Evolutionary conservation across 2,888 invertebrate species (phyloP).

Genomic region (Leucania comma): DNA sequence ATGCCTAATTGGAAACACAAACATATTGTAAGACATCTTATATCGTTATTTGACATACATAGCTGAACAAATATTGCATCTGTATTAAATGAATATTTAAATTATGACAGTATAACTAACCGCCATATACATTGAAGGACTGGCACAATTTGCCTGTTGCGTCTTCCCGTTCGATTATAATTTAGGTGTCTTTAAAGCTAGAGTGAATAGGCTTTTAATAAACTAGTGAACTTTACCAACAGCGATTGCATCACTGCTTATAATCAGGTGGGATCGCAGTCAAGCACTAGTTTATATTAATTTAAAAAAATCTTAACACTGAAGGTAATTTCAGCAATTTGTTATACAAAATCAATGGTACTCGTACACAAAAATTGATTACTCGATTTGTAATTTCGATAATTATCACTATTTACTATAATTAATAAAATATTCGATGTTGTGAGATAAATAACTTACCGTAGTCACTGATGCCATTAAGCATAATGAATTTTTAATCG

Average conservation of each 20-base stretch:
- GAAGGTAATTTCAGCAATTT: background rate
- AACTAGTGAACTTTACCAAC: too few relatives aligned
- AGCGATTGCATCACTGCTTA: too few relatives aligned
- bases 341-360: constrained; percentile 9
- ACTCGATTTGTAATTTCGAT: constrained; percentile 6
- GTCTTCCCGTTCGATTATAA: too few relatives aligned
- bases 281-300: too few relatives aligned
- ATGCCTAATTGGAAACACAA: background rate
- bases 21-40: background rate
- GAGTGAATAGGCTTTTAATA: too few relatives aligned
- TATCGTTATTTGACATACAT: constrained; percentile 23
- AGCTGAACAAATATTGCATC: constrained; percentile 9
- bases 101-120: constrained; percentile 5
- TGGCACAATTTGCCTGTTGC: too few relatives aligned
- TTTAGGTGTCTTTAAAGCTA: too few relatives aligned
- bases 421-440: constrained; percentile 15
- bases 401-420: constrained; percentile 19
- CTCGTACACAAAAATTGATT: constrained; percentile 4
- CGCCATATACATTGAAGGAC: too few relatives aligned
- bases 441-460: constrained; percentile 26
- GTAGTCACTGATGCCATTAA: constrained; percentile 24
- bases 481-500: constrained; percentile 14
- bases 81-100: constrained; percentile 33
- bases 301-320: background rate
- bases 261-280: too few relatives aligned